phyloP scores from a whole-genome alignment of 2,888 invertebrate genomes.

The Drosophila diplacantha region DNA sequence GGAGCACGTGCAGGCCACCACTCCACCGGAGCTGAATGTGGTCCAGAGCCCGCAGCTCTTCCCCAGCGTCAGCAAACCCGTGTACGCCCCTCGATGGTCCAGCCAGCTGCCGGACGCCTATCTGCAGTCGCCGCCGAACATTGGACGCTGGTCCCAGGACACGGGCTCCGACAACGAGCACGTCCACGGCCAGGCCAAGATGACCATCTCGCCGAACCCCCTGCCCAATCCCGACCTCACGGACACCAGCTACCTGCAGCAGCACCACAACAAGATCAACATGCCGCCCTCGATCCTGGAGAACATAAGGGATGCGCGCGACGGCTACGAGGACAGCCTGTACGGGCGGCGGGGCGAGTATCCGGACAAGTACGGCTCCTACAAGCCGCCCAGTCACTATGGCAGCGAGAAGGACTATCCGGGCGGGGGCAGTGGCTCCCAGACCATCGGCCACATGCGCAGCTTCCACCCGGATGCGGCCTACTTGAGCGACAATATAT shows the following conservation, averaged over 20 bases:
- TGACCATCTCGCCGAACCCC: conserved; percentile 83
- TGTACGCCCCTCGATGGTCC: conserved; percentile 84
- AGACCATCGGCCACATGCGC: conserved; percentile 77
- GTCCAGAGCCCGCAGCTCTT: conserved; percentile 84
- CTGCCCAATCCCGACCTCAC: conserved; percentile 88
- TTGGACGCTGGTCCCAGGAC: conserved; percentile 87
- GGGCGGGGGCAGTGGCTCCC: conserved; percentile 68
- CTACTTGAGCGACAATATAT: conserved; percentile 76
- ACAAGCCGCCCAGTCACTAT: conserved; percentile 76
- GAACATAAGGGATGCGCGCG: conserved; percentile 81
- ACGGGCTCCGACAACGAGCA: conserved; percentile 87
- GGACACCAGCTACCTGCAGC: conserved; percentile 81
- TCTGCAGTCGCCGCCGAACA: conserved; percentile 79
- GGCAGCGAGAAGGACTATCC: conserved; percentile 77
- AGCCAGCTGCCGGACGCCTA: conserved; percentile 84
- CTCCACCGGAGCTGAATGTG: conserved; percentile 82
- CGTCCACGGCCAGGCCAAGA: conserved; percentile 79
- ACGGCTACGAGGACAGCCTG: conserved; percentile 73
- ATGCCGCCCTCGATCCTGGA: conserved; percentile 81
- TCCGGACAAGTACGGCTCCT: conserved; percentile 75
- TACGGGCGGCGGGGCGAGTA: conserved; percentile 75
- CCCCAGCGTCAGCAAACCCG: conserved; percentile 82
- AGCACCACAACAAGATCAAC: conserved; percentile 79
- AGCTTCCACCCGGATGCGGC: conserved; percentile 76
- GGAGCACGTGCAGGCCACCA: conserved; percentile 80